Evolutionary conservation across 2,888 invertebrate species (phyloP), one percentile per base, ranked within the genome.

Genomic region (Polyploca ridens): DNA sequence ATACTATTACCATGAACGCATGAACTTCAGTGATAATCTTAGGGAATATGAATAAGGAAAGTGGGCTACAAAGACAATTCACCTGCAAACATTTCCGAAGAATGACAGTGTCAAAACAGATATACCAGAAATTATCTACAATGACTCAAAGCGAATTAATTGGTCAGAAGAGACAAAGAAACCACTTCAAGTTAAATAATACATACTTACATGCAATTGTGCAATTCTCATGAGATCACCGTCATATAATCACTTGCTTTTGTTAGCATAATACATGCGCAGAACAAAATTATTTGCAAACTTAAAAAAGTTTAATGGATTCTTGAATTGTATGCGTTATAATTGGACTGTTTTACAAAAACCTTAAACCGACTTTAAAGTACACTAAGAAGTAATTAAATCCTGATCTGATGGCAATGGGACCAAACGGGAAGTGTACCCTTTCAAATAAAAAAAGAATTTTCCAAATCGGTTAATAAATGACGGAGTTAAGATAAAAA

Each of bases 151-250:
- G 54, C 4, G 19, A 54, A 10, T n/a, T 54, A 54, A 54, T 54
- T 54, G 54, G 54, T 5, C 19, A 54, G 19, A 54, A 54, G 54
- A 54, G 54, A 54, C 54, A 54, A 54, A 54, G 54, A 19, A 54
- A 49, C 49, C n/a, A 46, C n/a, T n/a, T 46, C 46, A 46, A 44
- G n/a, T 46, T 41, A 41, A 41, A 46, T 19, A 10, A 19, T 54
- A 19, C 19, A 8, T 10, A 54, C 54, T 54, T 54, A 19, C 54
- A 54, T 54, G 54, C 54, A 54, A 54, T 54, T 54, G 54, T 54
- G 54, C 54, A 54, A 54, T 19, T 19, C 49, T 16, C 10, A 54
- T 54, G 54, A 54, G 16, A 19, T 54, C 54, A 54, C 19, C 19
- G 54, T 54, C 54, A 19, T 19, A 54, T 54, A 54, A 54, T 19